A percentile compares a stretch with the other conserved stretches of the same genome.
Evolutionary conservation across 2,797 vertebrate genomes (phyloP).

Genomic region (Lacerta viridis): DNA sequence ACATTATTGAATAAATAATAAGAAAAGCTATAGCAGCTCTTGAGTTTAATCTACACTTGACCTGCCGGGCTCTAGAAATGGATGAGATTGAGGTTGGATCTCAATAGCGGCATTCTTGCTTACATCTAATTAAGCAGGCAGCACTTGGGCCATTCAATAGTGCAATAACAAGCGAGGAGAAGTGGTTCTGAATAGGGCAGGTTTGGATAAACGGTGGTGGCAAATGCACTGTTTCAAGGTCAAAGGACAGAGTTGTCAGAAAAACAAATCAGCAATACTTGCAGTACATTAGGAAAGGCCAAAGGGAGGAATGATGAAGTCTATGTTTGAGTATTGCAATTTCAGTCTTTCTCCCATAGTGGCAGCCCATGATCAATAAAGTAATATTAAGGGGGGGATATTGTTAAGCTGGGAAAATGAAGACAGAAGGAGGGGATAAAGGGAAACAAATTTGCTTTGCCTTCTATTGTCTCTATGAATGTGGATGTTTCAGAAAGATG

Average conservation of each 20-base stretch:
- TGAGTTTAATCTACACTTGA: conserved; percentile 73
- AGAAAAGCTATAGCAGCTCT: conserved; percentile 62
- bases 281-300: conserved; percentile 45
- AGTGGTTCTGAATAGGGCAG: conserved; percentile 55
- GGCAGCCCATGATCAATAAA: neutral
- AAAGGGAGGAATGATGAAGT: neutral
- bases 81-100: conserved; percentile 70
- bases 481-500: neutral
- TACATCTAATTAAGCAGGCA: conserved; percentile 77
- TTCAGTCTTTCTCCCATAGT: conserved; percentile 12
- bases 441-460: neutral
- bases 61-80: conserved; percentile 76
- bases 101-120: conserved; percentile 58
- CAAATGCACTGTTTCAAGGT: conserved; percentile 54
- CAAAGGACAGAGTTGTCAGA: conserved; percentile 47
- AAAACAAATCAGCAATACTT: conserved; percentile 63
- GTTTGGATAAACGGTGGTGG: conserved; percentile 28
- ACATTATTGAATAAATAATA: conserved; percentile 53
- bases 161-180: conserved; percentile 64
- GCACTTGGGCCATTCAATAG: conserved; percentile 72
- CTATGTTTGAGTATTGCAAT: neutral
- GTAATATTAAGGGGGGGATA: neutral
- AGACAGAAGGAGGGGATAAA: neutral
- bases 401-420: neutral
- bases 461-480: neutral